Conservation (phyloP, 2,888 invertebrate species). For the Phyllotreta cruciferae region DNA sequence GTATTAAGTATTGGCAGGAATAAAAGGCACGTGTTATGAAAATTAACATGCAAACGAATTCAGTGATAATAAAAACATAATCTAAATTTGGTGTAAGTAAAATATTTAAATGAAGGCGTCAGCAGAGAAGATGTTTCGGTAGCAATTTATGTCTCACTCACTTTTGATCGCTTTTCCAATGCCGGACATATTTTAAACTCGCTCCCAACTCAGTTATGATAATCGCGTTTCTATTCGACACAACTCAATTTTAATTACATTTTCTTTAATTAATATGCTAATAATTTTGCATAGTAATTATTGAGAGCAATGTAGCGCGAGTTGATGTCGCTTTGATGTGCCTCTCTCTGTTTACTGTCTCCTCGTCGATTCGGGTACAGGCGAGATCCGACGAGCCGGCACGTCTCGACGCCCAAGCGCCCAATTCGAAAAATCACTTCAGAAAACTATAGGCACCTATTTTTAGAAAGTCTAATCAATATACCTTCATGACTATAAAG, state of each 20-base stretch:
- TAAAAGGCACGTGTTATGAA: conserved; percentile 35
- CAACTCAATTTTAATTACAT: conserved; percentile 64
- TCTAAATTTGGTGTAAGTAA: conserved; percentile 50
- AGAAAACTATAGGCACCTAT: no score
- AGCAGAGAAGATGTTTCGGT: conserved; percentile 59
- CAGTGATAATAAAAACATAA: conserved; percentile 57
- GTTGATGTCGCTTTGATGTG: conserved; percentile 62
- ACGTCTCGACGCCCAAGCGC: conserved; percentile 2
- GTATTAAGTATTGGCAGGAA: conserved; percentile 3
- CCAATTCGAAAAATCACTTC: no score
- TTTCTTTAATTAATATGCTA: conserved; percentile 65
- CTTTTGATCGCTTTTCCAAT: conserved; percentile 57
- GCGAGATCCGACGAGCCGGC: not conserved
- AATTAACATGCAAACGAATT: conserved; percentile 59
- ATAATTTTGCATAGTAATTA: conserved; percentile 65
- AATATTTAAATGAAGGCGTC: conserved; percentile 58
- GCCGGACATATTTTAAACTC: conserved; percentile 55
- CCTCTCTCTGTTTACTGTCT: conserved; percentile 32
- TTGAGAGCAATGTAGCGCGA: conserved; percentile 62
- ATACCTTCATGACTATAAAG: no score
- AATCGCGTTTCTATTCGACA: conserved; percentile 60
- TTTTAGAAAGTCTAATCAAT: no score
- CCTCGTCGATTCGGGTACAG: conserved; percentile 3
- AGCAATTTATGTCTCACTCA: conserved; percentile 58
- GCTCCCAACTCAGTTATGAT: conserved; percentile 56